phyloP scores from a whole-genome alignment of 2,888 invertebrate species.

The Plebejus anna region DNA sequence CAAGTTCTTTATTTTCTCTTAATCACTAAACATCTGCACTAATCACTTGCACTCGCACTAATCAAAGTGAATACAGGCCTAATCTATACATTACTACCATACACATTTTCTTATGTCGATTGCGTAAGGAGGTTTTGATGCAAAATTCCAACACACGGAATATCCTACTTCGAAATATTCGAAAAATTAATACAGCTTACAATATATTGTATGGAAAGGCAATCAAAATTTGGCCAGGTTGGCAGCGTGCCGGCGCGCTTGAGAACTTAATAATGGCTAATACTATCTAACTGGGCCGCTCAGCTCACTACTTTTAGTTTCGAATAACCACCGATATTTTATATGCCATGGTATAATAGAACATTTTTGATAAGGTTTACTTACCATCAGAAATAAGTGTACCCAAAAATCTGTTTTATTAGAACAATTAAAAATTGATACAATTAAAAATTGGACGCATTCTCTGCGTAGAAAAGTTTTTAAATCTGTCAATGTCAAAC shows the following conservation, averaged over 20 bases:
- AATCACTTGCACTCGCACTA: too few species aligned
- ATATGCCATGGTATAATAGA: neutral
- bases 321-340: neutral
- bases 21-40: too few species aligned
- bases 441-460: too few species aligned
- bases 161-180: neutral
- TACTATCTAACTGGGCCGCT: constrained; percentile 9
- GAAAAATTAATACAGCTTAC: neutral
- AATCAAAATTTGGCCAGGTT: constrained; percentile 10
- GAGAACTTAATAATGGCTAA: neutral
- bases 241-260: neutral
- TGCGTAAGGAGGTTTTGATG: too few species aligned
- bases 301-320: neutral
- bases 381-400: too few species aligned
- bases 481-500: too few species aligned
- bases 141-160: neutral
- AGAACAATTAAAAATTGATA: too few species aligned
- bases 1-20: too few species aligned
- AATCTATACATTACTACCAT: too few species aligned
- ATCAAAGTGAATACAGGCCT: too few species aligned
- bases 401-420: neutral
- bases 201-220: neutral
- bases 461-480: neutral
- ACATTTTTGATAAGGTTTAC: neutral
- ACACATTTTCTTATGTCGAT: too few species aligned